Evolutionary conservation across 2,888 invertebrate species (phyloP).

Genomic region (Eudasyphora cyanicolor): DNA sequence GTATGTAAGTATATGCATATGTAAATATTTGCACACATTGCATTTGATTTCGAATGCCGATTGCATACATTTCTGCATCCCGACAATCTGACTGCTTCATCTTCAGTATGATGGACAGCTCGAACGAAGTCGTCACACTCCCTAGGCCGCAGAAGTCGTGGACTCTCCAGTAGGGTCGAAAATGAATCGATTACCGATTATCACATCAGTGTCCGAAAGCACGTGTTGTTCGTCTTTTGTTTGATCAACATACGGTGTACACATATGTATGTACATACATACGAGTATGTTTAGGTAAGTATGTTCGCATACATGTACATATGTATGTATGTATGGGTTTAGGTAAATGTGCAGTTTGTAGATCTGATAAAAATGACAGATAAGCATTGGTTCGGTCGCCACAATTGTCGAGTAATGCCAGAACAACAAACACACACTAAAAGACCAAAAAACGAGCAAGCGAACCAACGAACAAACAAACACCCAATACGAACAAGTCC

Average conservation of each 20-base stretch:
- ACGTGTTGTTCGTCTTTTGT: background rate
- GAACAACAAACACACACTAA: slow-evolving; percentile 27
- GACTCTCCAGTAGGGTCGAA: too few species aligned
- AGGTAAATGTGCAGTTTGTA: slow-evolving; percentile 25
- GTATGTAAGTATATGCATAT: background rate
- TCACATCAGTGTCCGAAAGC: background rate
- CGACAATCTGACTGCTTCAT: background rate
- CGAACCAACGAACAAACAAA: slow-evolving; percentile 50
- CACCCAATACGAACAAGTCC: slow-evolving; percentile 35
- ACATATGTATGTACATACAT: background rate
- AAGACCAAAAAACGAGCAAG: slow-evolving; percentile 13
- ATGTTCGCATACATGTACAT: background rate
- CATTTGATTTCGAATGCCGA: background rate
- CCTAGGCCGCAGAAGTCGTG: background rate
- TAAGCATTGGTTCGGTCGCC: slow-evolving; percentile 33
- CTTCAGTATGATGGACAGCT: background rate
- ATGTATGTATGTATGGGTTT: slow-evolving; percentile 28
- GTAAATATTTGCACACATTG: background rate
- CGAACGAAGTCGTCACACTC: too few species aligned
- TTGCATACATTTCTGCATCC: background rate
- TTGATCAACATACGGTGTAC: background rate
- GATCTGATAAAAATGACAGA: slow-evolving; percentile 50
- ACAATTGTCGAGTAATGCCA: slow-evolving; percentile 18
- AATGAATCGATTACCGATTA: background rate
- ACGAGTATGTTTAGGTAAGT: background rate